phyloP scores from a whole-genome alignment of 2,888 invertebrate species.

The Asteroscopus sphinx region DNA sequence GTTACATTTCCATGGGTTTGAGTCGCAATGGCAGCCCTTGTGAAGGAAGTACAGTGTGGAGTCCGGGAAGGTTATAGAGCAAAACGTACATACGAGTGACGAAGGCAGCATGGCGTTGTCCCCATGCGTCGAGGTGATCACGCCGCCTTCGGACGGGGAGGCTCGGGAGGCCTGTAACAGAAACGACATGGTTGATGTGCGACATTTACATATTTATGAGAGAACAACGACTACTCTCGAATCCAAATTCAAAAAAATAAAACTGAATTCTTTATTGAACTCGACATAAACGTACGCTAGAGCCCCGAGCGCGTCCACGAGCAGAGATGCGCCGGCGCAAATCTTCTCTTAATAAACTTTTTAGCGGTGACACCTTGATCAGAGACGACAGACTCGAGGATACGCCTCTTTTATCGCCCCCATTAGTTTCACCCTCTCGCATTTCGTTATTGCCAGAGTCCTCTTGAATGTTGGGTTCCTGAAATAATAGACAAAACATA shows the following conservation, averaged over 20 bases:
- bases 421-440: conserved; percentile 78
- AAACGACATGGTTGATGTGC: conserved; percentile 25
- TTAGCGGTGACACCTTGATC: conserved; percentile 95
- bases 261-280: conserved; percentile 37
- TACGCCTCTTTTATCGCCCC: conserved; percentile 82
- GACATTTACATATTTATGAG: conserved; percentile 1
- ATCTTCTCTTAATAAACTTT: conserved; percentile 95
- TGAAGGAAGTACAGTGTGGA: conserved; percentile 98
- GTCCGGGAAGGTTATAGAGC: conserved; percentile 98
- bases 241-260: conserved; percentile 15
- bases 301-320: conserved; percentile 90
- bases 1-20: conserved; percentile 99
- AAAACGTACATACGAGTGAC: conserved; percentile 95
- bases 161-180: conserved; percentile 80
- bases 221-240: conserved; percentile 38
- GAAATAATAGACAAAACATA: conserved; percentile 20
- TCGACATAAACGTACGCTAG: conserved; percentile 77
- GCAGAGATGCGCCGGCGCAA: conserved; percentile 94
- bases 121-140: conserved; percentile 93
- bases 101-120: conserved; percentile 90
- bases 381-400: conserved; percentile 93
- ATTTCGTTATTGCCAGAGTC: conserved; percentile 72
- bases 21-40: conserved; percentile 99
- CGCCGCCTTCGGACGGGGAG: conserved; percentile 88
- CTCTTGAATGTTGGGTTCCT: conserved; percentile 80